Evolutionary conservation across 2,113 vertebrate genomes (phyloP), one percentile per base, ranked within the genome.

Genomic region (Pimephales promelas): DNA sequence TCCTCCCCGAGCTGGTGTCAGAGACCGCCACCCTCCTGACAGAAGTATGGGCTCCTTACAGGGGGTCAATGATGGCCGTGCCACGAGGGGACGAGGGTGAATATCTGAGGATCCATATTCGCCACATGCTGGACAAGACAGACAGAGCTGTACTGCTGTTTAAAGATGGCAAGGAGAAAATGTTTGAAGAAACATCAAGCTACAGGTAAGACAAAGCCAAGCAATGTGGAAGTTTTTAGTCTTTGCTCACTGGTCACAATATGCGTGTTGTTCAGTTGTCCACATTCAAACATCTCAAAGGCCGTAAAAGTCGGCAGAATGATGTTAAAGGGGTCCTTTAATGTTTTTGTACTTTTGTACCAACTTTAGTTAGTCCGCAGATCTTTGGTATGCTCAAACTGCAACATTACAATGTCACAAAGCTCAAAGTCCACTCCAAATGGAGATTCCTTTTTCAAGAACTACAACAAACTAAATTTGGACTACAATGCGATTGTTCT

Each of bases 71-170:
- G 66, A 40, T 31, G 5, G 14, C 31, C 0, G 31, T 10, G 5
- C 84, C 88, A 40, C 75, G 87, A 0, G 85, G 86, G 18, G 92
- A 93, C 0, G 92, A 94, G 70, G 85, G 86, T 26, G 90, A 87
- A 20, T 96, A 94, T 83, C 91, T 97, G 9, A 82, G 61, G 20
- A 22, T 95, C 88, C 95, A 92, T 31, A 59, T 95, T 62, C 75
- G 84, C 74, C 95, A 96, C 85, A 91, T 97, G 87, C 91, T 95
- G 86, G 92, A 93, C 85, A 97, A 96, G 88, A 86, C 91, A 2
- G 92, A 92, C 9, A 91, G 93, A 79, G 93, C 94, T 2, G 18
- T 91, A 0, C 79, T 86, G 36, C 93, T 96, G 22, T 95, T 97
- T 82, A 94, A 90, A 82, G 90, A 90, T 0, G 93, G 92, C 47